phyloP scores from a whole-genome alignment of 2,113 vertebrate species.

The Pelobates fuscus region DNA sequence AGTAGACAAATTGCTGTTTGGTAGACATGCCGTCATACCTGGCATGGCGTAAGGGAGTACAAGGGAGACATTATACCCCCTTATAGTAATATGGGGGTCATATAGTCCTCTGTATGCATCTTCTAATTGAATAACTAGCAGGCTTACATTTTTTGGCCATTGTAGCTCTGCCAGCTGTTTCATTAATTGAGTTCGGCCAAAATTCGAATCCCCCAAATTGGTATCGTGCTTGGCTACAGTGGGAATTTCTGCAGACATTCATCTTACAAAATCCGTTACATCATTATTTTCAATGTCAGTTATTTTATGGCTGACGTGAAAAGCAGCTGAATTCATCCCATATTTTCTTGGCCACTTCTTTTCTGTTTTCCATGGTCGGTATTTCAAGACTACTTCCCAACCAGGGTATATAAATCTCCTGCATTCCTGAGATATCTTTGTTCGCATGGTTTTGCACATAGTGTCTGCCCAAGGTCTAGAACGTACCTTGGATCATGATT shows the following conservation, averaged over 20 bases:
- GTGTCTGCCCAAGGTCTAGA: background rate
- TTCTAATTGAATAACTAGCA: too few relatives aligned
- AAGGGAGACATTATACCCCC: too few relatives aligned
- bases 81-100: too few relatives aligned
- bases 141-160: too few relatives aligned
- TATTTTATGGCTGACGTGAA: background rate
- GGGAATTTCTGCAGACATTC: background rate
- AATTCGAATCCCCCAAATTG: too few relatives aligned
- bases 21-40: too few relatives aligned
- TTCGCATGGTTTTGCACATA: constrained; percentile 6
- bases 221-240: too few relatives aligned
- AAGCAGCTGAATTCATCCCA: background rate
- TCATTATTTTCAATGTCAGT: background rate
- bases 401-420: background rate
- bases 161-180: too few relatives aligned
- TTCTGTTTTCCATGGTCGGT: constrained; percentile 13
- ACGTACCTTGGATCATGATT: background rate
- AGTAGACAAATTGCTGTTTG: too few relatives aligned
- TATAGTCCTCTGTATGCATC: too few relatives aligned
- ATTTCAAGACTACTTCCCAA: constrained; percentile 38
- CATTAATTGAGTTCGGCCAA: too few relatives aligned
- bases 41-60: too few relatives aligned
- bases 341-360: background rate
- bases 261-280: background rate
- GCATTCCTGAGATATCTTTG: background rate